A percentile compares a stretch with the other conserved stretches of the same genome.
Conservation (phyloP, 2,113 vertebrate genomes). For the Albula glossodonta region DNA sequence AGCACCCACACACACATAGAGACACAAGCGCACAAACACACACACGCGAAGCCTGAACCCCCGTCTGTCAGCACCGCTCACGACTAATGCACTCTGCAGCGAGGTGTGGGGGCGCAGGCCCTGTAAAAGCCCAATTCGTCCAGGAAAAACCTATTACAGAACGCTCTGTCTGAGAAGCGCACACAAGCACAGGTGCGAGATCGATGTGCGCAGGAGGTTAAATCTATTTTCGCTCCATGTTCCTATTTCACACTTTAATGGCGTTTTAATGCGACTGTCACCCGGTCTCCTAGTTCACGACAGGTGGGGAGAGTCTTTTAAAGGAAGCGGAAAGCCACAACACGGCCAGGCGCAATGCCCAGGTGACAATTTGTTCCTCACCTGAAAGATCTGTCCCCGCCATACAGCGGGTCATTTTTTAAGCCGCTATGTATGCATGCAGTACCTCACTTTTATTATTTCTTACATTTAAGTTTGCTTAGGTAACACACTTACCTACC, state of each 20-base stretch:
- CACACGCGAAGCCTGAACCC: constrained; percentile 49
- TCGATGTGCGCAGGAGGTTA: constrained; percentile 82
- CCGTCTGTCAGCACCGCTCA: constrained; percentile 74
- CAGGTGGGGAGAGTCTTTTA: constrained; percentile 72
- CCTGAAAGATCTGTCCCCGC: constrained; percentile 58
- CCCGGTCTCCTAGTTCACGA: constrained; percentile 69
- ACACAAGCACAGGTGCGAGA: constrained; percentile 65
- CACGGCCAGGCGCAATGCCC: constrained; percentile 57
- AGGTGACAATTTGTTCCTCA: constrained; percentile 76
- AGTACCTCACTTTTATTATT: background rate
- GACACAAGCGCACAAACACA: constrained; percentile 21
- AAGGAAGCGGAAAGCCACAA: constrained; percentile 36
- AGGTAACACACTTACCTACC: background rate
- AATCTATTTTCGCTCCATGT: constrained; percentile 85
- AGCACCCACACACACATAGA: background rate
- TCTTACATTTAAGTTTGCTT: background rate
- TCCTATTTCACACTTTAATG: constrained; percentile 88
- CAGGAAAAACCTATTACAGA: constrained; percentile 78
- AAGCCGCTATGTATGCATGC: background rate
- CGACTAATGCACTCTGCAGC: constrained; percentile 66
- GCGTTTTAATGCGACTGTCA: constrained; percentile 89
- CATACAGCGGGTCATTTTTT: background rate
- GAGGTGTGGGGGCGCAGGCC: constrained; percentile 14
- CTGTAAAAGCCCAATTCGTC: constrained; percentile 71
- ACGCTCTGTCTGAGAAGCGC: constrained; percentile 78